Base-by-base conservation (phyloP, 2,113 vertebrate species). In the Raphicerus campestris region DNA sequence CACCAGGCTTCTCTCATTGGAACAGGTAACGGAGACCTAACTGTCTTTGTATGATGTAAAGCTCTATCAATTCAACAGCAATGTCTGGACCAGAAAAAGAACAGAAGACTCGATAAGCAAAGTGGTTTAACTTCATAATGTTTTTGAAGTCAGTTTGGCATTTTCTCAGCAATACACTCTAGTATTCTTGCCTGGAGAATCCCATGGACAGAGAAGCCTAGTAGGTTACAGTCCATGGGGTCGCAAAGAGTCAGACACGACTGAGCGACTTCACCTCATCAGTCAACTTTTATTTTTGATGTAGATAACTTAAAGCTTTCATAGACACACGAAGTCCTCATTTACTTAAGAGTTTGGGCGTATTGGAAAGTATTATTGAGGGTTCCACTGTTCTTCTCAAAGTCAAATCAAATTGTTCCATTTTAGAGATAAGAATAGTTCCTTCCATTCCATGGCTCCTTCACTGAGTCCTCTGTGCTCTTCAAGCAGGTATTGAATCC, bases 381-480 rank as follows among this genome's bases (percentile, higher is more conserved):
- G 60, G 82, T 42, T 78, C 47, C 77, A 73, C 55, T 39, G 32
- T 58, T 94, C 87, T 93, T 92, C 82, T 88, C 47, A 82, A 86
- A 92, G 78, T 30, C 61, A 83, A 83, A 87, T 35, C 45, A 73
- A 73, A 82, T 58, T 22, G 2, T 55, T 17, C 35, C 19, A 63
- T 75, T 95, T 89, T 96, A 51, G 51, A 92, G 94, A 77, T 47
- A 63, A 93, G 78, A 93, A 70, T 39, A 93, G 35, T 94, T 91
- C 51, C 80, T 93, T 56, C 55, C 47, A 86, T 73, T 82, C 77
- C 49, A 4, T 49, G 53, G 6, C 26, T 58, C 16, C 10, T 30
- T 87, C 75, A 53, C 19, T 19, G 3, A 13, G 47, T 51, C 35
- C 47, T 81, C 91, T 93, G 83, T 73, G 35, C 49, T 92, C 58